phyloP scores from a whole-genome alignment of 2,888 invertebrate genomes.

The Hypolimnas misippus region DNA sequence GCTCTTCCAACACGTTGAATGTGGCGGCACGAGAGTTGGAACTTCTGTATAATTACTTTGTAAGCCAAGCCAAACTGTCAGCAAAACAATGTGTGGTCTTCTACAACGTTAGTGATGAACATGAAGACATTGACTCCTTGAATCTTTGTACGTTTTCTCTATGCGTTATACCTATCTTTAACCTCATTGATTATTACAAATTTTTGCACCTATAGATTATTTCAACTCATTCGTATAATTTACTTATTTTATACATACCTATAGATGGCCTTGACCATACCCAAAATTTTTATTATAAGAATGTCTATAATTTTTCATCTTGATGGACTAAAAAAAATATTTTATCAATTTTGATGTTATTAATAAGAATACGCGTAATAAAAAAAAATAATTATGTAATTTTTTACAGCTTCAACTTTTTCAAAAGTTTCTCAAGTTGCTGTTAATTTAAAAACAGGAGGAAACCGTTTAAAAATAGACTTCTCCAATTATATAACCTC shows the following conservation, averaged over 20 bases:
- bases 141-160: constrained; percentile 75
- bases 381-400: no score
- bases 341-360: no score
- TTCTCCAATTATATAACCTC: constrained; percentile 79
- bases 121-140: constrained; percentile 71
- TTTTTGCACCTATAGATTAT: constrained; percentile 5
- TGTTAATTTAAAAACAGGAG: constrained; percentile 83
- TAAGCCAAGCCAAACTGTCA: constrained; percentile 86
- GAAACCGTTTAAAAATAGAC: constrained; percentile 84
- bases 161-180: background rate
- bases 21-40: constrained; percentile 84
- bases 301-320: no score
- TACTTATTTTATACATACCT: no score
- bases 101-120: constrained; percentile 79
- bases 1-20: constrained; percentile 76
- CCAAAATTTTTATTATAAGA: no score
- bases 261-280: no score
- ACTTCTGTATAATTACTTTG: constrained; percentile 87
- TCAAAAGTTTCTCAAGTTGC: constrained; percentile 84
- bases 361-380: no score
- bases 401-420: constrained; percentile 83
- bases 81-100: constrained; percentile 87
- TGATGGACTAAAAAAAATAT: no score
- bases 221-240: no score
- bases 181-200: background rate